Evolutionary conservation across 2,888 invertebrate genomes (phyloP), one percentile per base, ranked within the genome.

Genomic region (Eilema sororculum): DNA sequence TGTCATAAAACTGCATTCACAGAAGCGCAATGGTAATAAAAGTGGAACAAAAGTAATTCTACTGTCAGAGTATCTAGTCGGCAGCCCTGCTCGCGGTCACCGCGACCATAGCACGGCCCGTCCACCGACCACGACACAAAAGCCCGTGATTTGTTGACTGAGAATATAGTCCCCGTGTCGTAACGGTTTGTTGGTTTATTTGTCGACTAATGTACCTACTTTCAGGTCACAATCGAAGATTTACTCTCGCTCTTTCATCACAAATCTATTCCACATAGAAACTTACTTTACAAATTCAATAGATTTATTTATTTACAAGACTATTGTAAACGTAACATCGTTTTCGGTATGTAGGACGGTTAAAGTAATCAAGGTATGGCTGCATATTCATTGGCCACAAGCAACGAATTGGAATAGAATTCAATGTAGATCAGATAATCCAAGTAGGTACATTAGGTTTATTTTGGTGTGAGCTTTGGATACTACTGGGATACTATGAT

Each of bases 111-210:
- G 24, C 16, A 33, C 30, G 3, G 63, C 73, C 75, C 80, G 78
- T 84, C 84, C 69, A 69, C 76, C 67, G 79, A 82, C 84, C 71
- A 73, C 76, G 69, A 74, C 77, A 84, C 85, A 85, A 85, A 86
- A 80, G 80, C 78, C 82, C 74, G 79, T 86, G 84, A 88, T 89
- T 87, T 87, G 87, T 83, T 82, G 80, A 79, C 80, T 65, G 78
- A 83, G 85, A 84, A 86, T 83, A 81, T 79, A 70, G 77, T 77
- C 80, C 79, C 81, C 77, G 76, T 83, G 81, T 83, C 81, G 81
- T 87, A 86, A 86, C 86, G 84, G 85, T 84, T 79, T 78, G 79
- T 79, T 79, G 78, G 79, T 79, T 78, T 79, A 78, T 79, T 75
- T 81, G 78, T 75, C 68, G 76, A 79, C 73, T 74, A 76, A 74